Base-by-base conservation (phyloP, 2,888 invertebrate species). In the Chrysolina americana region DNA sequence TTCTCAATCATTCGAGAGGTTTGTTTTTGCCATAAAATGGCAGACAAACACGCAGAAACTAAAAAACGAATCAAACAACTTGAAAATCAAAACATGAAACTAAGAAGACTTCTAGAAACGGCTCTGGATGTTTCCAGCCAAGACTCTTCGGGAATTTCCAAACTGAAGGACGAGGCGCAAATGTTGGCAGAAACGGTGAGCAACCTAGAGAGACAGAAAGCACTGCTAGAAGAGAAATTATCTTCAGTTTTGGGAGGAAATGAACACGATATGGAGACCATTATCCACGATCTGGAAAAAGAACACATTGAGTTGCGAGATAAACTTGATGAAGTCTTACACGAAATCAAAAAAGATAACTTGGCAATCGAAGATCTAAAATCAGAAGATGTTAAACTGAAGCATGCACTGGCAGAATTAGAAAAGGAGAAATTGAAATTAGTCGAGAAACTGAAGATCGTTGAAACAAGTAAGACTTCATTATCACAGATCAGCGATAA, bases 41-140 rank as follows among this genome's bases (percentile, higher is more conserved):
- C 59, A 11, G 74, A 74, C 53, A 75, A 76, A 62, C 74, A 73
- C 50, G 76, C 80, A 13, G 80, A 80, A 48, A 71, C 72, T 17
- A 73, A 74, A 21, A 81, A 77, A 73, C 76, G 78, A 13, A 77
- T 82, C 50, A 79, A 78, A 59, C 80, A 82, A 63, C 77, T 82
- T 9, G 81, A 82, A 76, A 79, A 79, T 53, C 81, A 81, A 68
- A 83, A 83, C 48, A 23, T 69, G 10, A 81, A 81, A 69, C 75
- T 83, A 8, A 77, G 74, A 48, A 79, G 70, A 48, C 74, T 83
- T 9, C 73, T 83, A 19, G 70, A 77, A 15, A 70, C 78, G 0
- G 80, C 82, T 1, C 36, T 81, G 8, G 80, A 82, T 17, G 73
- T 83, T 15, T 74, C 80, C 36, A 71, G 68, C 15, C 73, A 80